Base-by-base conservation (phyloP, 2,113 vertebrate genomes). In the Urocolius indicus region DNA sequence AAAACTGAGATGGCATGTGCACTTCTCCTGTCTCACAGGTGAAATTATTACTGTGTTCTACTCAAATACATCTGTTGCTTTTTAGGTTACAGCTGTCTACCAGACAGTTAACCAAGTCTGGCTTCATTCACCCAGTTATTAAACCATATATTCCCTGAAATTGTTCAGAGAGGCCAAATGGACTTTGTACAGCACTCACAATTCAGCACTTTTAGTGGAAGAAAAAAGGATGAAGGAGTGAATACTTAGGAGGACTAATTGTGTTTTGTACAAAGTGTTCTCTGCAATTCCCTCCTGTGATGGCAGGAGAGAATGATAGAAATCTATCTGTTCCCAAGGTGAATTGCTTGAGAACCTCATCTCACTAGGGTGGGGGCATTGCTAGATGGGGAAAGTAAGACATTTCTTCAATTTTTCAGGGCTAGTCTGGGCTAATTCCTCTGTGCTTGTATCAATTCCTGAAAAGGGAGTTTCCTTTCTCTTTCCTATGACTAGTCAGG, bases 401-500 rank as follows among this genome's bases (percentile, higher is more conserved):
- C 83, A 76, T 84, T 92, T 93, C 94, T 84, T 84, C 83, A 75
- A 36, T 90, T 95, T 95, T 83, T 89, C 83, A 97, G 89, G 93
- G 93, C 96, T 95, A 97, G 95, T 94, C 96, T 22, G 89, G 94
- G 76, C 96, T 84, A 81, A 97, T 96, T 95, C 92, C 92, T 90
- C 67, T 84, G 89, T 90, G 91, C 93, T 92, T 63, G 94, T 95
- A 97, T 97, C 96, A 96, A 97, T 95, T 96, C 94, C 95, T 97
- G 93, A 94, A 97, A 90, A 97, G 96, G 96, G 96, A 96, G 96
- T 95, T 97, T 95, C 96, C 96, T 97, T 92, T 95, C 92, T 95
- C 86, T 80, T 95, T 97, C 96, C 96, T 95, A 0, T 97, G 96
- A 97, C 94, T 97, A 91, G 96, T 89, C 95, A 71, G 94, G 93